Evolutionary conservation across 1,140 invertebrate genomes (phyloP).

Genomic region (Eurosta solidaginis): DNA sequence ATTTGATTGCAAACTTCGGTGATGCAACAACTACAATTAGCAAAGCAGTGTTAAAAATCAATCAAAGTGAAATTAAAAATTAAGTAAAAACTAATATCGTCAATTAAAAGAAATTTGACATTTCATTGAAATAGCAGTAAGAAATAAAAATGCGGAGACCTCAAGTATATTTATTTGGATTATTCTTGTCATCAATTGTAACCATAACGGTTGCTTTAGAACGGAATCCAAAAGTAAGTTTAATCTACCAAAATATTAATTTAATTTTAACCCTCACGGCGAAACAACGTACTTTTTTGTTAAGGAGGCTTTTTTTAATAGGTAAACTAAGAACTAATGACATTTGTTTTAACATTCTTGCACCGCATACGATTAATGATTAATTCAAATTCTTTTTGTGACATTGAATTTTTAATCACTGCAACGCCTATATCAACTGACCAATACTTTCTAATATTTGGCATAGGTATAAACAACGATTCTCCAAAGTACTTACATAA

Average conservation of each 20-base stretch:
- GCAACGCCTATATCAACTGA: no score
- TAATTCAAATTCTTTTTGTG: no score
- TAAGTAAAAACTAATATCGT: neutral
- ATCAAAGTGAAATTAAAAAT: neutral
- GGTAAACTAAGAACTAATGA: no score
- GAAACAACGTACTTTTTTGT: no score
- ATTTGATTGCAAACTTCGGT: neutral
- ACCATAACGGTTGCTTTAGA: neutral
- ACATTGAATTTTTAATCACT: no score
- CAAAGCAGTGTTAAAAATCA: neutral
- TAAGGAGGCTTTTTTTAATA: no score
- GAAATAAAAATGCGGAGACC: neutral
- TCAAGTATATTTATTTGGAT: neutral
- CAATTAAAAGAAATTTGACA: neutral
- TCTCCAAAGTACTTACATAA: no score
- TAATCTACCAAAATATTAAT: neutral
- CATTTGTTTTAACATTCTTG: no score
- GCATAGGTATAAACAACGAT: no score
- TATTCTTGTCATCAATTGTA: neutral
- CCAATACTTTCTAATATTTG: no score
- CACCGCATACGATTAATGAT: no score
- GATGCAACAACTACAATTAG: neutral
- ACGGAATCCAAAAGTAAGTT: slow-evolving; percentile 18
- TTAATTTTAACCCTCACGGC: no score
- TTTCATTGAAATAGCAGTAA: neutral